Evolutionary conservation across 1,140 invertebrate species (phyloP).

Genomic region (Cotesia chilonis): DNA sequence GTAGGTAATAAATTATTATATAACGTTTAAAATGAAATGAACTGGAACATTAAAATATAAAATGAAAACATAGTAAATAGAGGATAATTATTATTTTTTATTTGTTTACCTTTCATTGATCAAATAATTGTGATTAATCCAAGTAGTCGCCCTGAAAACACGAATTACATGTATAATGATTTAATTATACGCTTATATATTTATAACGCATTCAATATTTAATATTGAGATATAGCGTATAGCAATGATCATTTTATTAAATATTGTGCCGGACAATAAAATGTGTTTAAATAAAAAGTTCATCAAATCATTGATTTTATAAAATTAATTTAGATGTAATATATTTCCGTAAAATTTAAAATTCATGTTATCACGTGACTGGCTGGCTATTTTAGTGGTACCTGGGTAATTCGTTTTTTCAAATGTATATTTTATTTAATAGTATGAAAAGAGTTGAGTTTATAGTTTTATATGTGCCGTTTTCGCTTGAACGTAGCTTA

Average conservation of each 20-base stretch:
- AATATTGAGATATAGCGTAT: no score
- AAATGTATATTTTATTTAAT: neutral
- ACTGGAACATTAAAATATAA: neutral
- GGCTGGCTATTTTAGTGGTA: no score
- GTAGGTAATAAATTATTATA: slow-evolving; percentile 44
- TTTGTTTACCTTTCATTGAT: neutral
- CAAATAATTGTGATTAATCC: no score
- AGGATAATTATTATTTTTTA: slow-evolving; percentile 16
- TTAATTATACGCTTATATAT: no score
- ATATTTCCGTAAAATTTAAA: neutral
- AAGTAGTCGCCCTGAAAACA: neutral
- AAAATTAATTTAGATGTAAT: no score
- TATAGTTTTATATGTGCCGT: slow-evolving; percentile 6
- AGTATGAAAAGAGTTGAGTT: neutral
- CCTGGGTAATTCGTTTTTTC: no score
- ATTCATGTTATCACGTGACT: neutral
- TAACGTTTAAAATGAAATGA: slow-evolving; percentile 16
- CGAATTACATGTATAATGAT: no score
- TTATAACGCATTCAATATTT: no score
- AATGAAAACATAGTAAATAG: neutral
- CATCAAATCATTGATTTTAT: no score
- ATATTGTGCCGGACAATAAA: no score
- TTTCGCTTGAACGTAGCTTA: slow-evolving; percentile 16
- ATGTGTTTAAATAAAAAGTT: no score
- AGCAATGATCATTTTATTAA: no score